Base-by-base conservation (phyloP, 1,140 invertebrate species). In the Calosoma granatense region DNA sequence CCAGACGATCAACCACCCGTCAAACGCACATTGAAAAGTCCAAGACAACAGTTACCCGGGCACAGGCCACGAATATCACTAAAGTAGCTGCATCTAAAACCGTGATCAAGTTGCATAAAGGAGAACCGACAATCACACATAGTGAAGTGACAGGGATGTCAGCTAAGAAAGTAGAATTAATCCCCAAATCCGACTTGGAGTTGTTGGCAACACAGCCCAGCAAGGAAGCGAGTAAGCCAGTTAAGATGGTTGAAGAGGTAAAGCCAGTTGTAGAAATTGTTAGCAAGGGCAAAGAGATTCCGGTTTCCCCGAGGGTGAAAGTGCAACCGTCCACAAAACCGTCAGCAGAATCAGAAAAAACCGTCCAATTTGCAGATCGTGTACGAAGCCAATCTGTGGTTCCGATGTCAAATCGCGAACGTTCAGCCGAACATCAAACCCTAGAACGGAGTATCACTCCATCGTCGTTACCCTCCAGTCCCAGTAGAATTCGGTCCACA, bases 381-480 rank as follows among this genome's bases (percentile, higher is more conserved):
- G 62, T 61, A 41, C 60, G 68, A 51, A 70, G 70, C 56, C 67
- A 70, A 58, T 70, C 67, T 9, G 69, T 70, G 6, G 66, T 65
- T 36, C 64, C 67, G 19, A 65, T 64, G 6, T 59, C 61, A 17
- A 63, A 63, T 51, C 62, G 63, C 22, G 64, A 66, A 22, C 56
- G 64, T 12, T 56, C 56, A 1, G 53, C 51, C 2, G 58, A 59
- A 51, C 23, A 39, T 20, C 59, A 60, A 19, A 56, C 64, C 57
- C 56, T 61, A 1, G 61, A 63, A 21, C 59, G 63, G 59, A 76
- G 72, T 61, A 69, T 68, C 64, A 76, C 72, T 64, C 76, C 76
- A 59, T 67, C 73, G 58, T 79, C 76, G 54, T 68, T 77, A 11
- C 74, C 75, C 2, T 74, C 71, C 20, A 77, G 76, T 67, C 76